Base-by-base conservation (phyloP, 2,888 invertebrate species). In the Ormyrus labotus region DNA sequence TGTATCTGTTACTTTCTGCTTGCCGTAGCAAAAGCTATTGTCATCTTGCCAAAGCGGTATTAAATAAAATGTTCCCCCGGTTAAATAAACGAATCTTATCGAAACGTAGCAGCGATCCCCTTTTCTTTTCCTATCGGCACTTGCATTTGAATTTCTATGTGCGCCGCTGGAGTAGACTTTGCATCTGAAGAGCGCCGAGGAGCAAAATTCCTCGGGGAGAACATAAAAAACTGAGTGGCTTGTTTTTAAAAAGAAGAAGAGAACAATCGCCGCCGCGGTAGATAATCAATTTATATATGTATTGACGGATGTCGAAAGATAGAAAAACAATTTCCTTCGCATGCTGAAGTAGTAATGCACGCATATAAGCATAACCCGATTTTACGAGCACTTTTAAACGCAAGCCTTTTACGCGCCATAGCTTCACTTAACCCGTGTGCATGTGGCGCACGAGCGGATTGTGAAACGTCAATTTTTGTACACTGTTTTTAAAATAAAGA, bases 261-360 rank as follows among this genome's bases (percentile, higher is more conserved):
- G 34, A 55, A 55, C 53, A 55, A 45, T 68, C 8, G 45, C 2
- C 45, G 45, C 11, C n/a, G 45, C 34, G 53, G 45, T 13, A 55
- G 53, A 11, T 55, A 68, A 68, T 68, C 67, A 68, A 68, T 68
- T 34, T 55, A 53, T 34, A 34, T 34, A 34, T 68, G 34, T 68
- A 68, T 68, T 68, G 55, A 68, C 10, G 67, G 55, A 68, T 53
- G 45, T 19, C 11, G 45, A 45, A 68, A 55, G 45, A 45, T 48
- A 6, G 47, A 64, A 19, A 34, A 34, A 34, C 34, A 34, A 34
- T 34, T 34, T 34, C 34, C 34, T 34, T 34, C 11, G 51, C 19
- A 13, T 19, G 9, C 51, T 64, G 64, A 13, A 19, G 13, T 48
- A 6, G 5, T 65, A 65, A 65, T 13, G 7, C 13, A 19, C 51